Evolutionary conservation across 2,888 invertebrate species (phyloP).

Genomic region (Tiphia femorata): DNA sequence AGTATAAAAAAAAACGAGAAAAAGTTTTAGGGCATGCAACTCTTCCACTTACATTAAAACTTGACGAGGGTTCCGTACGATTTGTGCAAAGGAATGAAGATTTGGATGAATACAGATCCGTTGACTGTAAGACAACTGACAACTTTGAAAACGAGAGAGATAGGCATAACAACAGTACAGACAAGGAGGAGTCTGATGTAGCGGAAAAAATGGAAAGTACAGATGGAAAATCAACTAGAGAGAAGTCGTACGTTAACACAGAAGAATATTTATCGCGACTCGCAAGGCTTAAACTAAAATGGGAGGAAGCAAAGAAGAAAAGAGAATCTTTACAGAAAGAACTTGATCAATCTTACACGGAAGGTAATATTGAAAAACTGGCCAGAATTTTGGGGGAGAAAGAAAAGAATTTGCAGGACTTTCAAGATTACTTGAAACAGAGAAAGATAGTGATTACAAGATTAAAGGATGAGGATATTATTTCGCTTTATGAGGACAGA

Average conservation of each 20-base stretch:
- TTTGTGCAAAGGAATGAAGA: conserved; percentile 26
- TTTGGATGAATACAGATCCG: conserved; percentile 22
- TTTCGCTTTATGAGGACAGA: conserved; percentile 57
- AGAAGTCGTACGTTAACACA: conserved; percentile 32
- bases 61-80: conserved; percentile 36
- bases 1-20: conserved; percentile 64
- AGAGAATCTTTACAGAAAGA: conserved; percentile 50
- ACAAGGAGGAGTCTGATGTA: conserved; percentile 20
- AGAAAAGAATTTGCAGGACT: conserved; percentile 55
- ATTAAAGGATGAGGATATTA: conserved; percentile 62
- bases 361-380: conserved; percentile 58
- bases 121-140: conserved; percentile 7
- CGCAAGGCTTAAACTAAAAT: conserved; percentile 50
- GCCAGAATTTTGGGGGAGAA: conserved; percentile 54
- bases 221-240: conserved; percentile 18
- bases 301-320: conserved; percentile 57
- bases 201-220: conserved; percentile 8
- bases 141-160: conserved; percentile 14
- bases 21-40: conserved; percentile 55
- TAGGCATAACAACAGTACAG: conserved; percentile 15
- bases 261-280: conserved; percentile 47
- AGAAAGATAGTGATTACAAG: conserved; percentile 60
- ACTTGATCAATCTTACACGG: conserved; percentile 43
- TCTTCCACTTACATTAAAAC: conserved; percentile 27
- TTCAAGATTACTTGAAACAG: conserved; percentile 63